Conservation (phyloP, 2,113 vertebrate genomes). For the Podocnemis expansa region DNA sequence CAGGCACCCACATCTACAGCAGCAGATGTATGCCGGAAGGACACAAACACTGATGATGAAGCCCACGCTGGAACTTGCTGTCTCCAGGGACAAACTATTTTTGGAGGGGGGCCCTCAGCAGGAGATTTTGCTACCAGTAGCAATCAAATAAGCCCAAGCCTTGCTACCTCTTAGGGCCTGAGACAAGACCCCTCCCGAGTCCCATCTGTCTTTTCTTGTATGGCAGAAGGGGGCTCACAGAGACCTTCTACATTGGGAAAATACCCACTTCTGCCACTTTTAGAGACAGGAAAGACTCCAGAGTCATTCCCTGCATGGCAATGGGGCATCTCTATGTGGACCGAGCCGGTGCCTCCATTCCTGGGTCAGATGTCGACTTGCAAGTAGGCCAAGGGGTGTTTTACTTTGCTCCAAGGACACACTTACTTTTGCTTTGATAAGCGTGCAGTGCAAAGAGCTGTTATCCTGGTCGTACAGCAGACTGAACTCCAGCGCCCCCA, state of each 20-base stretch:
- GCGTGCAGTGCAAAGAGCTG: constrained; percentile 92
- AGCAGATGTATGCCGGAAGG: neutral
- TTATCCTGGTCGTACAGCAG: constrained; percentile 92
- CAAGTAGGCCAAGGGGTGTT: neutral
- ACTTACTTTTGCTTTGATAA: constrained; percentile 92
- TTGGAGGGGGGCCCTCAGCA: neutral
- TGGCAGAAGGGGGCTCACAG: neutral
- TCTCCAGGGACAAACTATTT: neutral
- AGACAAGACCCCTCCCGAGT: neutral
- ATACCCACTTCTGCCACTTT: neutral
- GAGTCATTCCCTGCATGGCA: neutral
- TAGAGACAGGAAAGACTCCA: neutral
- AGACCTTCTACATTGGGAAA: neutral
- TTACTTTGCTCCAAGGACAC: accelerated
- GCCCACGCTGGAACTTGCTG: neutral
- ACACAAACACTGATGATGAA: neutral
- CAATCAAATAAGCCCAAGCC: neutral
- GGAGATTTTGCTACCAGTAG: neutral
- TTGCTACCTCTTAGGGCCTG: neutral
- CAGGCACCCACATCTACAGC: neutral
- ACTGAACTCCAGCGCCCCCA: constrained; percentile 94
- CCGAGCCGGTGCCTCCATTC: accelerated
- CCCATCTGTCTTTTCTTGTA: neutral
- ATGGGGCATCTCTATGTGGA: neutral
- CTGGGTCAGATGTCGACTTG: too few relatives aligned